phyloP scores from a whole-genome alignment of 30 jellyfish, hydroid and myxozoan species.

The Hydra vulgaris region DNA sequence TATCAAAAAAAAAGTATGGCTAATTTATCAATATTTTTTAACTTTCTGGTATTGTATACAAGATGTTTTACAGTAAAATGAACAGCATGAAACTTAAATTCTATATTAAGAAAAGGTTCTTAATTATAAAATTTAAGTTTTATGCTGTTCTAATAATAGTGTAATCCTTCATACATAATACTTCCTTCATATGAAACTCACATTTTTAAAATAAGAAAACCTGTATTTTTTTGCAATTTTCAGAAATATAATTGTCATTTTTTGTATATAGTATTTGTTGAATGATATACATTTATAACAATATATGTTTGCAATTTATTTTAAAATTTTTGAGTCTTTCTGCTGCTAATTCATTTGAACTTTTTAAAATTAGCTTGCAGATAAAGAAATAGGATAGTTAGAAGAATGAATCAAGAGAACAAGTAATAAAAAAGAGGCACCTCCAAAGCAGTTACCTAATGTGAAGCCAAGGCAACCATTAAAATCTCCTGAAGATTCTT shows the following conservation, averaged over 20 bases:
- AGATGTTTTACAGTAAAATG: neutral
- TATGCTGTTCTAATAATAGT: neutral
- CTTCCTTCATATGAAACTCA: no score
- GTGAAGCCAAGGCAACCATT: constrained; percentile 30
- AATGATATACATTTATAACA: neutral
- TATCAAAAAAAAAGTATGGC: neutral
- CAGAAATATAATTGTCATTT: neutral
- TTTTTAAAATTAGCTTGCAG: constrained; percentile 48
- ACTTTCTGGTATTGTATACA: neutral
- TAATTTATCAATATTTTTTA: neutral
- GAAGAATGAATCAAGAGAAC: constrained; percentile 89
- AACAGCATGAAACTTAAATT: neutral
- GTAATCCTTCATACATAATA: no score
- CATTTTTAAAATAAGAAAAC: neutral
- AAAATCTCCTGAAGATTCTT: constrained; percentile 28
- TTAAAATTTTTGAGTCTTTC: neutral
- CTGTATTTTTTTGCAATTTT: neutral
- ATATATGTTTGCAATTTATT: neutral
- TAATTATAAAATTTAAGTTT: neutral
- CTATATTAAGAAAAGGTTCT: no score
- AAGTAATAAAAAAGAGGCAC: constrained; percentile 33
- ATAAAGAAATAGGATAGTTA: constrained; percentile 63
- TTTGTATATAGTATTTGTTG: neutral
- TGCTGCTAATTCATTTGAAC: constrained; percentile 1
- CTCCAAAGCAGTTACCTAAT: constrained; percentile 9